phyloP scores from a whole-genome alignment of 2,888 invertebrate species.

The Malthinus flaveolus region DNA sequence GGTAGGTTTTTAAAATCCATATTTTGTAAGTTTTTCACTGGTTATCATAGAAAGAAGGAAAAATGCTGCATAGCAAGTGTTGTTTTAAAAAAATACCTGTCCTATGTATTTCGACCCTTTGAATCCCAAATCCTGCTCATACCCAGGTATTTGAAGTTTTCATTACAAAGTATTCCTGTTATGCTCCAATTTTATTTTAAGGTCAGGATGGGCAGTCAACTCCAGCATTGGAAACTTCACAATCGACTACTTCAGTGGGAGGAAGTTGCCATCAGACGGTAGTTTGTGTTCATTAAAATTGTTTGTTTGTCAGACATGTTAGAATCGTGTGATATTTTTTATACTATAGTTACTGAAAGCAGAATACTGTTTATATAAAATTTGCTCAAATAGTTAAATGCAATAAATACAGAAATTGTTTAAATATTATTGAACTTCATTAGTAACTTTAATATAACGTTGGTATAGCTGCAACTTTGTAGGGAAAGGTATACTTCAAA shows the following conservation, averaged over 20 bases:
- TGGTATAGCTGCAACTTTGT: no score
- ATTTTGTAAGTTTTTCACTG: neutral
- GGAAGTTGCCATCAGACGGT: conserved; percentile 2
- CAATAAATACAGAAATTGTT: no score
- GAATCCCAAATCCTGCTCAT: neutral
- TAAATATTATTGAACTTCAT: no score
- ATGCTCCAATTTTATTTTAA: neutral
- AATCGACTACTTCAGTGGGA: conserved; percentile 14
- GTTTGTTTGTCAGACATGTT: no score
- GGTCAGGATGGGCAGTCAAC: conserved; percentile 44
- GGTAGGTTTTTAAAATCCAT: conserved; percentile 50
- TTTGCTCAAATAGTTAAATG: no score
- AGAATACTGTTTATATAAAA: no score
- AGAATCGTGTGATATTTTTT: no score
- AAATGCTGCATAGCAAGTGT: conserved; percentile 1
- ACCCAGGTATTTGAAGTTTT: neutral
- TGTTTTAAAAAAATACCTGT: neutral
- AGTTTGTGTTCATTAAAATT: conserved; percentile 11
- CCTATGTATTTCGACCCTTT: neutral
- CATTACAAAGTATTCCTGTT: neutral
- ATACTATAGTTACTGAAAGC: no score
- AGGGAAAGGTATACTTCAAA: no score
- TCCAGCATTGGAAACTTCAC: conserved; percentile 38
- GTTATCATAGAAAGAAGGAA: neutral
- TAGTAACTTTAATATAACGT: no score